Percentiles rank a stretch among this genome's conserved stretches.
phyloP scores from a whole-genome alignment of 2,797 vertebrate species.

The Agapornis canus region DNA sequence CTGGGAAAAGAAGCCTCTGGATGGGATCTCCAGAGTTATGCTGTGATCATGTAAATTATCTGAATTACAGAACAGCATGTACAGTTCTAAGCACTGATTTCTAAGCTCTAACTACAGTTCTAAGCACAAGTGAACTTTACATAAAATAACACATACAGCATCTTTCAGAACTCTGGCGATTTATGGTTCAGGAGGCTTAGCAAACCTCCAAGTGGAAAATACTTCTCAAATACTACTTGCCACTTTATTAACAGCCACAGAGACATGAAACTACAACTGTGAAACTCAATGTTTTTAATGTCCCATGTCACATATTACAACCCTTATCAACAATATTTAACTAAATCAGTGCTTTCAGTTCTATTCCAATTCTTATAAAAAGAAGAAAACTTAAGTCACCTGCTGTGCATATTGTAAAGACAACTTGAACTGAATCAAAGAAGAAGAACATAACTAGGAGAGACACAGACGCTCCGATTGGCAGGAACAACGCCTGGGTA shows the following conservation, averaged over 20 bases:
- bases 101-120: not conserved
- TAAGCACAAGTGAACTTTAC: not conserved
- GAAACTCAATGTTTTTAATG: not conserved
- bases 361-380: not conserved
- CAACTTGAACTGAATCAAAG: slow-evolving; percentile 99
- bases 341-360: not conserved
- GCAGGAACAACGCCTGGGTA: slow-evolving; percentile 96
- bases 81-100: not conserved
- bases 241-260: slow-evolving; percentile 1
- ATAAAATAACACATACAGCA: not conserved
- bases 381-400: slow-evolving; percentile 78
- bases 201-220: not conserved
- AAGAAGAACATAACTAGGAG: slow-evolving; percentile 99
- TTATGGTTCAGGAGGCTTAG: not conserved
- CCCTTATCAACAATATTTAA: not conserved
- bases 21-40: not conserved
- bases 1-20: not conserved
- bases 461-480: slow-evolving; percentile 96
- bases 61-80: not conserved
- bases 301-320: not conserved
- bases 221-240: not conserved
- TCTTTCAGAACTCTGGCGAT: not conserved
- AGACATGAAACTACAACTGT: not conserved
- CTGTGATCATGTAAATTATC: not conserved
- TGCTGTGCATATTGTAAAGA: slow-evolving; percentile 99